These are phyloP conservation scores for Aphidius ervi DNA, from an alignment of 1,140 invertebrate genomes.

Conservation along the genomic window DNA sequence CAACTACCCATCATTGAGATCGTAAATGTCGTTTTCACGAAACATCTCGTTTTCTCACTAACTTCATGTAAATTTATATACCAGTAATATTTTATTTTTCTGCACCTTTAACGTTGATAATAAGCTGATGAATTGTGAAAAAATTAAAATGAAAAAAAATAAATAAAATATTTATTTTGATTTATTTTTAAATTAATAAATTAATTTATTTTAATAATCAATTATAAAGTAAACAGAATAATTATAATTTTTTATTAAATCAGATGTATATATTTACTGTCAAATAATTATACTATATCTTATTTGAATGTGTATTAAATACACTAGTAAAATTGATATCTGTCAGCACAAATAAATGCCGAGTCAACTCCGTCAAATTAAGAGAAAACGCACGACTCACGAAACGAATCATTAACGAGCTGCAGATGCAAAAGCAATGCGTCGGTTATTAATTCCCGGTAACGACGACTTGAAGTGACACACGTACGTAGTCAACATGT, in stretches of 20 bases:
- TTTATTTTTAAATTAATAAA: too few species aligned
- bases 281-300: slow-evolving; percentile 2
- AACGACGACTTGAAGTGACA: slow-evolving; percentile 22
- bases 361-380: slow-evolving; percentile 22
- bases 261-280: slow-evolving; percentile 13
- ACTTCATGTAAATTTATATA: slow-evolving; percentile 1
- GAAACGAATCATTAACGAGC: slow-evolving; percentile 29
- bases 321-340: slow-evolving; percentile 22
- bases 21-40: background rate
- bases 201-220: too few species aligned
- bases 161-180: background rate
- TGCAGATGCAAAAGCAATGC: slow-evolving; percentile 23
- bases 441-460: slow-evolving; percentile 24
- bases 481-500: slow-evolving; percentile 10
- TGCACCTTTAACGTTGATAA: slow-evolving; percentile 1
- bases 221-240: too few species aligned
- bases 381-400: slow-evolving; percentile 23
- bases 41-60: too few species aligned
- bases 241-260: background rate
- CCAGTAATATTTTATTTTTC: slow-evolving; percentile 15
- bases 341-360: slow-evolving; percentile 20
- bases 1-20: too few species aligned
- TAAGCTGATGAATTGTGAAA: slow-evolving; percentile 1
- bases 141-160: slow-evolving; percentile 1
- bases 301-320: slow-evolving; percentile 6